Percentiles rank a stretch among this genome's conserved stretches.
Conservation (phyloP, 2,888 invertebrate genomes). For the Onthophagus sagittarius region DNA sequence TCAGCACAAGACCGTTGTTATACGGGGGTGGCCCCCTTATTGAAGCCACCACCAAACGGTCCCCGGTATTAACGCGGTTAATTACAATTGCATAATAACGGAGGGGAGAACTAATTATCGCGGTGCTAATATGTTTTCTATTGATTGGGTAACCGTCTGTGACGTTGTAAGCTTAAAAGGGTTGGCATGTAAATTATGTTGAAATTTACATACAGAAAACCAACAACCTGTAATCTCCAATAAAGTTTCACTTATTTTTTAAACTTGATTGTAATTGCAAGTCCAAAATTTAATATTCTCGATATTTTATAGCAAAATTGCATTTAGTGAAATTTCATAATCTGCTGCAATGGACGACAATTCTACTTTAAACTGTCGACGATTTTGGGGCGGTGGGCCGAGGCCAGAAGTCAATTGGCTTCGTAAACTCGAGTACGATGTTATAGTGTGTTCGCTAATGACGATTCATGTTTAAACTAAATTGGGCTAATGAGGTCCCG, state of each 20-base stretch:
- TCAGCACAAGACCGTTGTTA: neutral
- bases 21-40: neutral
- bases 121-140: neutral
- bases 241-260: too few species aligned
- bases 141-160: neutral
- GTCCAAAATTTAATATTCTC: too few species aligned
- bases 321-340: neutral
- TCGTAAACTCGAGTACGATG: slow-evolving; percentile 44
- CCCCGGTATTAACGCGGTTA: neutral
- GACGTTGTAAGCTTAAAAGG: neutral
- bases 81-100: neutral
- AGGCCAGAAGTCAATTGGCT: slow-evolving; percentile 42
- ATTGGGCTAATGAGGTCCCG: slow-evolving; percentile 46
- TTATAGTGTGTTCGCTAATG: slow-evolving; percentile 41
- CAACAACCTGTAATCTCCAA: too few species aligned
- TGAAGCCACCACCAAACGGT: neutral
- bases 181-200: neutral
- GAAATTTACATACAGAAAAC: neutral
- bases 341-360: neutral
- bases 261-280: too few species aligned
- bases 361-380: slow-evolving; percentile 10
- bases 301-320: too few species aligned
- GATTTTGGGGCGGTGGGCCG: slow-evolving; percentile 29
- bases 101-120: neutral
- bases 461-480: slow-evolving; percentile 47